Evolutionary conservation across 2,113 vertebrate species (phyloP).

Genomic region (Oryzias melastigma): DNA sequence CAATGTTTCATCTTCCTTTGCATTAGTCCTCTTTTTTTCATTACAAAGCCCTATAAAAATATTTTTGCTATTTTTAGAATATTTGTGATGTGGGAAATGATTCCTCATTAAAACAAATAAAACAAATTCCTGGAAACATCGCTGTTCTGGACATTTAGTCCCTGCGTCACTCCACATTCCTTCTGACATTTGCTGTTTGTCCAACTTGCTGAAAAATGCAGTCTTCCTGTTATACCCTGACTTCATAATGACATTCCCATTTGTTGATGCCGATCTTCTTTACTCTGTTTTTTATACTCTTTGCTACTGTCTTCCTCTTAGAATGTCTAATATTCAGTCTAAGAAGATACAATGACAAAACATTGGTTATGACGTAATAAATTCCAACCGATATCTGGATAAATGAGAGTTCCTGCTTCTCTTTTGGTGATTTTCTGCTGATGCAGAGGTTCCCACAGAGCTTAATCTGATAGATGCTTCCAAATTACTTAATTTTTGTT

Average conservation of each 20-base stretch:
- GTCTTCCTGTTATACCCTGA: neutral
- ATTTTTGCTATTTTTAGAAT: conserved; percentile 40
- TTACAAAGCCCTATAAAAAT: neutral
- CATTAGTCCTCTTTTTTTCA: neutral
- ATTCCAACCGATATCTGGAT: too few relatives aligned
- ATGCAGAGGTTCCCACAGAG: too few relatives aligned
- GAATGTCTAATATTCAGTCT: too few relatives aligned
- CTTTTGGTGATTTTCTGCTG: too few relatives aligned
- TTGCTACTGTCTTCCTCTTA: too few relatives aligned
- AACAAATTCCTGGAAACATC: conserved; percentile 8
- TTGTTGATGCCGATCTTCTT: neutral
- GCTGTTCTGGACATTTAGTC: neutral
- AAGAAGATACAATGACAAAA: too few relatives aligned
- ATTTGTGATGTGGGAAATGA: conserved; percentile 62
- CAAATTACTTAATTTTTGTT: too few relatives aligned
- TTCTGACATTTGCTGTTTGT: conserved; percentile 6
- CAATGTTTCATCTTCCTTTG: neutral
- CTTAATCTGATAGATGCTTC: too few relatives aligned
- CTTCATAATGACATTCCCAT: neutral
- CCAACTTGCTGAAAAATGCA: neutral
- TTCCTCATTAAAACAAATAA: conserved; percentile 32
- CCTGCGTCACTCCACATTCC: conserved; percentile 20
- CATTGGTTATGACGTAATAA: too few relatives aligned
- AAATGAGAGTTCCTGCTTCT: too few relatives aligned
- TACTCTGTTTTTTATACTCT: neutral